Base-by-base conservation (phyloP, 2,797 vertebrate species). In the Tragelaphus eurycerus region DNA sequence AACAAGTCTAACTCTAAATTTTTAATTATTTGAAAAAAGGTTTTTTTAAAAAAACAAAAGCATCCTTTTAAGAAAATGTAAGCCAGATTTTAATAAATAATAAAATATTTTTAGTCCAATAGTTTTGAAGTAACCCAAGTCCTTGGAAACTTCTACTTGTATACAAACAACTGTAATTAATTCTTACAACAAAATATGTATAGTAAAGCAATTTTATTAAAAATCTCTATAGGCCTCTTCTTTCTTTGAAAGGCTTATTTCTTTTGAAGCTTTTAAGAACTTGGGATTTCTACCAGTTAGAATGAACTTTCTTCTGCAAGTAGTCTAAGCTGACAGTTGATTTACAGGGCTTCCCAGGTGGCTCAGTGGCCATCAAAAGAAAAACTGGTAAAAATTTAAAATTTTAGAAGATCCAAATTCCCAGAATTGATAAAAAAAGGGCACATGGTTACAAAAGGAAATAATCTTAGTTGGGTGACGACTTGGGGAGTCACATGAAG, bases 141-240 rank as follows among this genome's bases (percentile, higher is more conserved):
- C 62, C 34, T 88, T 95, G 82, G 78, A 95, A 92, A 84, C 2
- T 4, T 85, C 81, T 74, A 62, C 67, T 94, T 81, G 12, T 12
- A 67, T 50, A 84, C 17, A 60, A 95, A 86, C 10, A 67, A 93
- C 6, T 86, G 0, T 86, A 67, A 93, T 67, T 84, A 90, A 92
- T 71, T 78, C 19, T 89, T 82, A 74, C 3, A 88, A 71, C 15
- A 82, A 91, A 82, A 85, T 60, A 27, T 62, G 48, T 81, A n/a
- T 82, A 86, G 64, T 57, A 86, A 93, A 96, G 14, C 16, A 93
- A 81, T 25, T 54, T 62, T 46, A 59, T 91, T 93, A 67, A 94
- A 81, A 93, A 43, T 38, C 57, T 60, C 34, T 88, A 46, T 3
- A 19, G 25, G 9, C 1, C 31, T 74, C 4, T 10, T 67, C 4